Base-by-base conservation (phyloP, 2,888 invertebrate genomes). In the Drosophila seclusa region DNA sequence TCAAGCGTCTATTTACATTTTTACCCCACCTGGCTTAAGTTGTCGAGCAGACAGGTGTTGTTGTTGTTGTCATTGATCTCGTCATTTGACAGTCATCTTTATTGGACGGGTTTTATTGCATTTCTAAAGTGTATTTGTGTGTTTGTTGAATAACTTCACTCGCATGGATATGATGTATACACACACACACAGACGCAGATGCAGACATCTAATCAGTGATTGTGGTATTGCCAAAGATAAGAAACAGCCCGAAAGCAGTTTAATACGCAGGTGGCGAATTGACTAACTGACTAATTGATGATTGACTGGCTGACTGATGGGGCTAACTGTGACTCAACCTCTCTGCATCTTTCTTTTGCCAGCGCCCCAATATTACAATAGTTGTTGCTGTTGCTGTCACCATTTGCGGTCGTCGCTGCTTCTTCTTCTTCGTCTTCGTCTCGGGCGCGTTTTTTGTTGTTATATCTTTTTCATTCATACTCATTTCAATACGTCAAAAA, bases 11-110 rank as follows among this genome's bases (percentile, higher is more conserved):
- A 77, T 84, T 78, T 80, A 78, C 82, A 81, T 81, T 84, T 77
- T 65, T 69, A 87, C 87, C 89, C 84, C 84, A 89, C 89, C 84
- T 87, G 89, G 89, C 61, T 69, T 70, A 69, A 31, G 59, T 60
- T 57, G 57, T 32, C 38, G 32, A 64, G 62, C 83, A 70, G 89
- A 85, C 89, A 89, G 85, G 89, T 85, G 85, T 87, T 87, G 87
- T 81, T 82, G 58, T 21, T 50, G 60, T 21, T 42, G 59, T 72
- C 48, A 62, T 66, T 61, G 69, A 68, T 68, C 58, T 63, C 55
- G 42, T 64, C 70, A 66, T 63, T 62, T 66, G 63, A 62, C 64
- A 60, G 62, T 57, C 59, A 75, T 80, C 70, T 63, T 70, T 34
- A 67, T 38, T 42, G 52, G 36, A 38, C 63, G 66, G 21, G 55